Evolutionary conservation across 2,888 invertebrate species (phyloP).

Genomic region (Cosmia pyralina): DNA sequence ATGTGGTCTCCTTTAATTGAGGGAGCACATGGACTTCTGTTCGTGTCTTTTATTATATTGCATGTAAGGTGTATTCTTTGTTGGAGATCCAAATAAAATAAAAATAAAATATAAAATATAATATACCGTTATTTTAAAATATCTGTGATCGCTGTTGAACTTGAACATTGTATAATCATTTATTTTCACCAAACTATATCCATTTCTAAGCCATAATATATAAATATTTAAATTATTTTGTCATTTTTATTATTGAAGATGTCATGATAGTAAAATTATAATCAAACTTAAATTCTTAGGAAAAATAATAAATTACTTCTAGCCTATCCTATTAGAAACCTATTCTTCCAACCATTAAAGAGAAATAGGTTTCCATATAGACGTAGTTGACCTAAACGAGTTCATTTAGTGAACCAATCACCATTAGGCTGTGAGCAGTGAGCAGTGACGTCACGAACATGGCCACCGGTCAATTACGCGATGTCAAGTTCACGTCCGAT

Average conservation of each 20-base stretch:
- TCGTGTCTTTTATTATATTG: too few relatives aligned
- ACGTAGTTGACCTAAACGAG: conserved; percentile 44
- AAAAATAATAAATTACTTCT: background rate
- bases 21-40: too few relatives aligned
- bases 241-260: background rate
- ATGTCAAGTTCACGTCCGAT: conserved; percentile 48
- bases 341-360: conserved; percentile 33
- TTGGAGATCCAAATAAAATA: too few relatives aligned
- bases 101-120: too few relatives aligned
- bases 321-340: conserved; percentile 11
- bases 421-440: conserved; percentile 39
- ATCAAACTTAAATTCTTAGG: background rate
- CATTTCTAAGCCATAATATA: background rate
- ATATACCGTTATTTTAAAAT: too few relatives aligned
- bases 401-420: conserved; percentile 51
- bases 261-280: background rate
- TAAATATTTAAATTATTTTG: background rate
- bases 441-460: conserved; percentile 43
- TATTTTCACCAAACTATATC: background rate
- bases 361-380: conserved; percentile 42
- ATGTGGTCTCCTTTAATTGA: too few relatives aligned
- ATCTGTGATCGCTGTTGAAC: background rate
- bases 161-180: background rate
- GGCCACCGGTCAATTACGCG: conserved; percentile 39
- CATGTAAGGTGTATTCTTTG: too few relatives aligned